A percentile compares a stretch with the other conserved stretches of the same genome.
Conservation (phyloP, 2,113 vertebrate species). For the Eptesicus fuscus region DNA sequence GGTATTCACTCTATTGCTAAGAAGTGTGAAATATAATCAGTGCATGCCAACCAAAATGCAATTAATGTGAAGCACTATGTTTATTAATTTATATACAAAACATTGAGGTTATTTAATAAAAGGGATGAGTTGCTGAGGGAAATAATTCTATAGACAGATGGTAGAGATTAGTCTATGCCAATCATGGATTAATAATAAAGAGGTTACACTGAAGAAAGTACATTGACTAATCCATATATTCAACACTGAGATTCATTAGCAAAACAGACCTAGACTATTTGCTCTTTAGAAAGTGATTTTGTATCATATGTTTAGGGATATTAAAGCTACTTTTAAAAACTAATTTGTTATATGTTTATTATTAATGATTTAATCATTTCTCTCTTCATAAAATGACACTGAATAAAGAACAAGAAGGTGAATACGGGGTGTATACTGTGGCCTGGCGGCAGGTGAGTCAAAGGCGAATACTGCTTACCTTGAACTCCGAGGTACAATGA, state of each 20-base stretch:
- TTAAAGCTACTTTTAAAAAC: neutral
- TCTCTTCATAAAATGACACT: neutral
- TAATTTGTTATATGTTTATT: neutral
- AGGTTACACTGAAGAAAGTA: neutral
- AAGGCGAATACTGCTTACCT: neutral
- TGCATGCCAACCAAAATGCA: neutral
- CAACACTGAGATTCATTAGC: neutral
- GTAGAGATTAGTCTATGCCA: neutral
- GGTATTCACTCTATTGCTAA: neutral
- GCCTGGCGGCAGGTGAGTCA: neutral
- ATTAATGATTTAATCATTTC: neutral
- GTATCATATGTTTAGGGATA: neutral
- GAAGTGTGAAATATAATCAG: neutral
- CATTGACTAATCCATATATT: neutral
- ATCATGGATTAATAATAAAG: neutral
- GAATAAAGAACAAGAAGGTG: neutral
- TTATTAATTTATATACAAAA: neutral
- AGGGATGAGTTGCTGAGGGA: neutral
- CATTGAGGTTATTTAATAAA: neutral
- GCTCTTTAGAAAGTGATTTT: neutral
- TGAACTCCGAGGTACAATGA: neutral
- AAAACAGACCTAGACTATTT: neutral
- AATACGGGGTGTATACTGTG: neutral
- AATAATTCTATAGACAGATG: neutral
- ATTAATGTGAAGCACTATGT: neutral